Conservation (phyloP, 2,888 invertebrate species). For the Scaptomyza reducta region DNA sequence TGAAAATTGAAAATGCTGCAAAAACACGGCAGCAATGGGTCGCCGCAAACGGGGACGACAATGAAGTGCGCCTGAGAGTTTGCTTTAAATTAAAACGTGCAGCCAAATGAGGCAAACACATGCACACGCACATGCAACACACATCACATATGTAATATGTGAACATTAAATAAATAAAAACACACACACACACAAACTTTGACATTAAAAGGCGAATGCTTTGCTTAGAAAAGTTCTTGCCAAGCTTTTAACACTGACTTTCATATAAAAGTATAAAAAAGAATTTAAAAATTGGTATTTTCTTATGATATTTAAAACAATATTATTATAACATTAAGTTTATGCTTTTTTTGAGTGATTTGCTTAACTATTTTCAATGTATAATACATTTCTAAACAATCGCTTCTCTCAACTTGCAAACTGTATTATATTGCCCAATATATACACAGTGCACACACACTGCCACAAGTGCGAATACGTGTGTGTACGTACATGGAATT, state of each 20-base stretch:
- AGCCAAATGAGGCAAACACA: conserved; percentile 57
- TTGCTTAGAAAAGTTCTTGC: neutral
- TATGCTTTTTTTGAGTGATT: neutral
- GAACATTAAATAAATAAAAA: conserved; percentile 11
- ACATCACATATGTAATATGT: neutral
- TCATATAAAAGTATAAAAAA: no score
- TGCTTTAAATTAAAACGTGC: conserved; percentile 62
- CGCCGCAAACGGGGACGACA: neutral
- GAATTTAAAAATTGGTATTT: neutral
- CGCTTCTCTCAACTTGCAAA: neutral
- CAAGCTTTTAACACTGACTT: no score
- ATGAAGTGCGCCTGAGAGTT: conserved; percentile 36
- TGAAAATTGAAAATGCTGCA: conserved; percentile 52
- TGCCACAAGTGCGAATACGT: neutral
- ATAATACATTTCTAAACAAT: neutral
- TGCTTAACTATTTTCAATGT: neutral
- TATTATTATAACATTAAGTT: neutral
- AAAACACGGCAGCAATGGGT: conserved; percentile 13
- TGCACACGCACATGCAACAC: conserved; percentile 45
- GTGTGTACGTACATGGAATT: conserved; percentile 49
- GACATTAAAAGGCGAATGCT: neutral
- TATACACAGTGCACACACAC: neutral
- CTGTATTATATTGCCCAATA: conserved; percentile 27
- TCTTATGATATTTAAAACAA: neutral
- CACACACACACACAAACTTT: conserved; percentile 19